Percentiles rank a stretch among this genome's conserved stretches.
Evolutionary conservation across 2,797 vertebrate species (phyloP).

Genomic region (Limosa lapponica): DNA sequence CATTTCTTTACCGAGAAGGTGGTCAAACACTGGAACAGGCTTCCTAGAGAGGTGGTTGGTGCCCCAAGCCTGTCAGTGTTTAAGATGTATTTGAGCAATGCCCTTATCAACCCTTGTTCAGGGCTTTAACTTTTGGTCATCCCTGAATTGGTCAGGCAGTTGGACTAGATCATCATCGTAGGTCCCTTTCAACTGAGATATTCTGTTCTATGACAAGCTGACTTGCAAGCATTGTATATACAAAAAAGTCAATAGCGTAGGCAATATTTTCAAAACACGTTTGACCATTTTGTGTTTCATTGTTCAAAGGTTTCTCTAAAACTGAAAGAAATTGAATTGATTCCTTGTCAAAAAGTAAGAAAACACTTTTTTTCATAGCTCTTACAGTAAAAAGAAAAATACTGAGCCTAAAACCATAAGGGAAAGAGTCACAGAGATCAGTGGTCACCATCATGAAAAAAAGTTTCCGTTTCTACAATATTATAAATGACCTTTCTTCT

Average conservation of each 20-base stretch:
- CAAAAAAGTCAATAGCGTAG: neutral
- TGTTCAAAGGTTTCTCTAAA: neutral
- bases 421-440: neutral
- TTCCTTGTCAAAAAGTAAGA: neutral
- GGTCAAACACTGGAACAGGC: neutral
- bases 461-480: neutral
- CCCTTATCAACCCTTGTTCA: neutral
- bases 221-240: neutral
- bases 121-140: neutral
- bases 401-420: neutral
- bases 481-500: neutral
- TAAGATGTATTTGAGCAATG: neutral
- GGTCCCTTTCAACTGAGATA: neutral
- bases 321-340: neutral
- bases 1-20: neutral
- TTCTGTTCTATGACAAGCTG: neutral
- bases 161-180: neutral
- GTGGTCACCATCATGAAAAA: neutral
- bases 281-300: neutral
- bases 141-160: neutral
- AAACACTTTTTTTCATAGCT: neutral
- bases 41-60: neutral
- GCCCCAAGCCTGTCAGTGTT: neutral
- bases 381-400: neutral
- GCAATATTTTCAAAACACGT: neutral